Percentiles rank a stretch among this genome's conserved stretches.
These are phyloP conservation scores for Antheraea pernyi DNA, from an alignment of 1,140 invertebrate genomes.

Conservation along the genomic window DNA sequence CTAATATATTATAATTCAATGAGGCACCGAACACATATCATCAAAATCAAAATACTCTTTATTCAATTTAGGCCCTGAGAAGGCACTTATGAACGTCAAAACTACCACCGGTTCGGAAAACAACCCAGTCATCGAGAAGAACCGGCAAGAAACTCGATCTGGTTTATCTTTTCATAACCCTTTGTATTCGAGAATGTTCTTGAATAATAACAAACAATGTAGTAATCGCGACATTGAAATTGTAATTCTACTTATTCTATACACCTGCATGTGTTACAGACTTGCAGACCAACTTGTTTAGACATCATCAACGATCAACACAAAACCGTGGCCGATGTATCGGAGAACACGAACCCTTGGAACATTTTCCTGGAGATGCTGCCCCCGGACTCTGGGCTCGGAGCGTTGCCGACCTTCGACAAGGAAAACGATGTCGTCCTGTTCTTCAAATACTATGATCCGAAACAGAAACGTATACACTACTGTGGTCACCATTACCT, in stretches of 20 bases:
- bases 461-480: constrained; percentile 93
- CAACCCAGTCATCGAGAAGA: too few relatives aligned
- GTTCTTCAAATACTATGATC: constrained; percentile 98
- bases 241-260: background rate
- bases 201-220: constrained; percentile 75
- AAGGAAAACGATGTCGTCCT: constrained; percentile 96
- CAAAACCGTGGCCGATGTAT: constrained; percentile 88
- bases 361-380: constrained; percentile 95
- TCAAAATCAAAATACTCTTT: too few relatives aligned
- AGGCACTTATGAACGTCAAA: too few relatives aligned
- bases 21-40: too few relatives aligned
- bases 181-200: too few relatives aligned
- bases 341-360: constrained; percentile 94
- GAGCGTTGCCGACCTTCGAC: constrained; percentile 90
- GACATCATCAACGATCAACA: constrained; percentile 91
- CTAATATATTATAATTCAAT: too few relatives aligned
- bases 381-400: constrained; percentile 88
- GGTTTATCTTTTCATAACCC: too few relatives aligned
- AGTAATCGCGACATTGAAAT: background rate
- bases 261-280: constrained; percentile 60
- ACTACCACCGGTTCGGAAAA: too few relatives aligned
- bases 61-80: too few relatives aligned
- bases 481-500: constrained; percentile 96
- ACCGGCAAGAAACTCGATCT: too few relatives aligned
- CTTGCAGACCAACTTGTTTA: constrained; percentile 91